Conservation (phyloP, 2,797 vertebrate genomes). For the Neomorphus geoffroyi region DNA sequence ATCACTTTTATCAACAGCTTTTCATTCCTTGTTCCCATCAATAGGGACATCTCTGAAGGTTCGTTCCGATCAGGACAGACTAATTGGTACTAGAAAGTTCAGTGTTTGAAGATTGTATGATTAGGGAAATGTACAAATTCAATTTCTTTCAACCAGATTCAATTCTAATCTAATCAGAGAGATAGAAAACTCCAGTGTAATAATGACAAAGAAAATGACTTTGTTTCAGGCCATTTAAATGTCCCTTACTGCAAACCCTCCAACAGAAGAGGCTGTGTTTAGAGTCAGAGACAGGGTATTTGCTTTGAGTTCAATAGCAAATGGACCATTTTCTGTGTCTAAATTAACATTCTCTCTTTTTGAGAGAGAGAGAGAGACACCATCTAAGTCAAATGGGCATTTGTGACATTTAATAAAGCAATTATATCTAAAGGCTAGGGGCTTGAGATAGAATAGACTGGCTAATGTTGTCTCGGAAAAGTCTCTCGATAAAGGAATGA, state of each 20-base stretch:
- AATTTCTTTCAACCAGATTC: conserved; percentile 70
- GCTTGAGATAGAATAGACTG: background rate
- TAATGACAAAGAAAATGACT: conserved; percentile 60
- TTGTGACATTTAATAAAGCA: conserved; percentile 54
- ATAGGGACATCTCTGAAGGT: conserved; percentile 25
- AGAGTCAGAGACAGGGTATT: conserved; percentile 15
- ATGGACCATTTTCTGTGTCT: conserved; percentile 41
- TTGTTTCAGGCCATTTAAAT: conserved; percentile 60
- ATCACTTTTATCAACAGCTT: conserved; percentile 40
- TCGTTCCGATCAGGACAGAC: conserved; percentile 23
- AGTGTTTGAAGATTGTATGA: conserved; percentile 70
- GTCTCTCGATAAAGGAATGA: background rate
- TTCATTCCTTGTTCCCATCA: conserved; percentile 47
- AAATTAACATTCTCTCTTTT: conserved; percentile 38
- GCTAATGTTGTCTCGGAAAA: background rate
- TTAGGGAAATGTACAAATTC: conserved; percentile 75
- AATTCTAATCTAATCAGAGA: conserved; percentile 75
- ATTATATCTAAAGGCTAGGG: conserved; percentile 58
- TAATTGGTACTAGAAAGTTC: conserved; percentile 64
- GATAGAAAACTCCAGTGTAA: conserved; percentile 68
- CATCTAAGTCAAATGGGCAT: conserved; percentile 64
- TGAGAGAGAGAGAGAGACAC: background rate
- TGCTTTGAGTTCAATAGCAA: conserved; percentile 49
- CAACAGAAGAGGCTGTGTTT: conserved; percentile 1
- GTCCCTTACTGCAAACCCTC: conserved; percentile 44